A percentile compares a stretch with the other conserved stretches of the same genome.
These are phyloP conservation scores for Agrenia bidenticulata DNA, from an alignment of 2,888 invertebrate genomes.

Conservation along the genomic window DNA sequence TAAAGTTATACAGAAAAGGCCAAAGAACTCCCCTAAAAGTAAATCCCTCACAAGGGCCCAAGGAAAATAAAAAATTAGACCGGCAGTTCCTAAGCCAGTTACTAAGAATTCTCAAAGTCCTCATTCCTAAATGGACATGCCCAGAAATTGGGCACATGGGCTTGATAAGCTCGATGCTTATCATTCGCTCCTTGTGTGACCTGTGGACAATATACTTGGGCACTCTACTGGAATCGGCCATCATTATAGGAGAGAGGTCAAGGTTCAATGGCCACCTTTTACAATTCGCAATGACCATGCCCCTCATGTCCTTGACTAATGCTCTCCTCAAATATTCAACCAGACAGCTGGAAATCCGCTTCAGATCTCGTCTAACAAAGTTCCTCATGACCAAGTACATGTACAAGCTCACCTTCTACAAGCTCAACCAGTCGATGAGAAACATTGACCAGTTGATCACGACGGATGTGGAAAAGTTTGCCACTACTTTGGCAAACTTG, in stretches of 20 bases:
- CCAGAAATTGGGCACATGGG: slow-evolving; percentile 73
- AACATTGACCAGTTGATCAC: slow-evolving; percentile 95
- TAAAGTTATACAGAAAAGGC: slow-evolving; percentile 28
- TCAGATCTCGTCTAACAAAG: slow-evolving; percentile 83
- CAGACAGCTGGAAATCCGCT: slow-evolving; percentile 72
- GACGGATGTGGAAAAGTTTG: slow-evolving; percentile 96
- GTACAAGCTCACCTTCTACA: slow-evolving; percentile 93
- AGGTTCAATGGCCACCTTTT: slow-evolving; percentile 42
- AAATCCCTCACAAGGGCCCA: too few species aligned
- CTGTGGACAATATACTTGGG: slow-evolving; percentile 96
- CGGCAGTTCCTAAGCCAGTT: slow-evolving; percentile 37
- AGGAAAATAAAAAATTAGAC: slow-evolving; percentile 13
- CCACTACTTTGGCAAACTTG: slow-evolving; percentile 89
- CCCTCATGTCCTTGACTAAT: slow-evolving; percentile 35
- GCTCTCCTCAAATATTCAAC: slow-evolving; percentile 29
- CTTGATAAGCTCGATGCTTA: slow-evolving; percentile 75
- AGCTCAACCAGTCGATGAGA: slow-evolving; percentile 82
- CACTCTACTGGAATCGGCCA: slow-evolving; percentile 83
- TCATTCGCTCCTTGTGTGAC: slow-evolving; percentile 90
- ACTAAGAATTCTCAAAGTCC: slow-evolving; percentile 62
- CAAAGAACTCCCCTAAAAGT: not conserved
- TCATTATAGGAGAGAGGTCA: slow-evolving; percentile 37
- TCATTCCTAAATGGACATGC: slow-evolving; percentile 76
- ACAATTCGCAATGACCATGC: slow-evolving; percentile 51
- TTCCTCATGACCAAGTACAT: slow-evolving; percentile 89